Conservation (phyloP, 2,113 vertebrate genomes). For the cat (Felis catus) region F.catus_Fca126_mat1.0 CM031420.1:77752501-77753000, state of each 20-base stretch:
- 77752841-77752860: too few relatives aligned
- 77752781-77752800: too few relatives aligned
- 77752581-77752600: neutral
- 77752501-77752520: neutral
- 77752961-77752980: too few relatives aligned
- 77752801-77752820: too few relatives aligned
- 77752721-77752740: neutral
- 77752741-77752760: constrained; percentile 13
- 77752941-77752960: too few relatives aligned
- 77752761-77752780: neutral
- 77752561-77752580: neutral
- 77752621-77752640: neutral
- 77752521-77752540: neutral
- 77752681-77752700: neutral
- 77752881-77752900: too few relatives aligned
- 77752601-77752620: neutral
- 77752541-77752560: neutral
- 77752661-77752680: neutral
- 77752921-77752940: too few relatives aligned
- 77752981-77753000: neutral
- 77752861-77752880: too few relatives aligned
- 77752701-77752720: neutral
- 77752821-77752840: too few relatives aligned
- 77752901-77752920: too few relatives aligned
- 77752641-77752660: constrained; percentile 6